Base-by-base conservation (phyloP, 2,113 vertebrate genomes). In the Notothenia coriiceps region DNA sequence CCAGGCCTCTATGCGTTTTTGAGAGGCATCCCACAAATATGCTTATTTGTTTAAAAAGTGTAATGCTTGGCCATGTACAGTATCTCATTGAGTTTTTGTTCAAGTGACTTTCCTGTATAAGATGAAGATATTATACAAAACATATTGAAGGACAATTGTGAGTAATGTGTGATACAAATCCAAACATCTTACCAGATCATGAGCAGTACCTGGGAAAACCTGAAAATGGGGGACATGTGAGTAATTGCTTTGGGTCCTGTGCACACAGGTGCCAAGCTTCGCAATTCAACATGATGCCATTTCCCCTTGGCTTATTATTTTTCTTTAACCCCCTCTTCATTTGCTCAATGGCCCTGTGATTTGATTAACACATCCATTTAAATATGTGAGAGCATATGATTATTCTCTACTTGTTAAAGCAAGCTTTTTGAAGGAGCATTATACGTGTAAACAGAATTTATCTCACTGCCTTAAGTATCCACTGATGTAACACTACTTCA, bases 291-390 rank as follows among this genome's bases (percentile, higher is more conserved):
- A 69, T 79, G 29, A 88, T 77, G 62, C 54, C 57, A 70, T 91
- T 88, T 77, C 11, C 35, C 35, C 35, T 6, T 40, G 54, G 9
- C 8, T 71, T 69, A 79, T 74, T 84, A 49, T 81, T 87, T 87
- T 88, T 74, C 25, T 83, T 88, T 59, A 74, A 47, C 70, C 79
- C 49, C 75, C 74, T 87, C 57, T 80, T 78, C 67, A 85, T 91
- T 88, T 71, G 46, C 89, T 87, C 79, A 87, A 85, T 79, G 73
- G 63, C 73, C 44, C 79, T 83, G 49, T 54, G 83, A 7, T 89
- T 92, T 91, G 86, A 93, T 94, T 88, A 91, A 79, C 68, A 83
- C 80, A 64, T 86, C 74, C 70, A 80, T 67, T 47, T 17, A 73
- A 88, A 80, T 56, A 72, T 82, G 92, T 87, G 46, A 44, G 43